These are phyloP conservation scores for Falco columbarius DNA, from an alignment of 2,797 vertebrate genomes.

Conservation along the genomic window DNA sequence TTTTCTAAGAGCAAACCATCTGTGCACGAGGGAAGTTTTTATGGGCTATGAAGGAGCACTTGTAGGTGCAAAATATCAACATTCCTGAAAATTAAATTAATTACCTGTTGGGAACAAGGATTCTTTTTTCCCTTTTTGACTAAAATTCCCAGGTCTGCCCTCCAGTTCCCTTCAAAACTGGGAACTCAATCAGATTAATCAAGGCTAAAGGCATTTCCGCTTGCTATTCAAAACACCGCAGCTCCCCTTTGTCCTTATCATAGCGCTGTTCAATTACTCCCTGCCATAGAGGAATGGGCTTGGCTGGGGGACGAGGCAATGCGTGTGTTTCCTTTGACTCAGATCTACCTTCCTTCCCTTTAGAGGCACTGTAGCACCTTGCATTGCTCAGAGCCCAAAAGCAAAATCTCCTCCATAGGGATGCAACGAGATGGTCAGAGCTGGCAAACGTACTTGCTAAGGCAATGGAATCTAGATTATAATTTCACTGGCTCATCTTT, in stretches of 20 bases:
- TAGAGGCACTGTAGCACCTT: not conserved
- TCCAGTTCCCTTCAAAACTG: not conserved
- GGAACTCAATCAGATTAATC: conserved; percentile 55
- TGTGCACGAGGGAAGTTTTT: not conserved
- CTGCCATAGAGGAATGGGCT: not conserved
- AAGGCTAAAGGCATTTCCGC: conserved; percentile 49
- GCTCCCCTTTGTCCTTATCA: conserved; percentile 39
- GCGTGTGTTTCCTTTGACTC: not conserved
- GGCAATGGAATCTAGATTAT: not conserved
- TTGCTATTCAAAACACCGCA: conserved; percentile 20
- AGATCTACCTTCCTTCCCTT: not conserved
- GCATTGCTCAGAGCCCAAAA: not conserved
- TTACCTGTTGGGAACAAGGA: conserved; percentile 57
- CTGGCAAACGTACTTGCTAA: not conserved
- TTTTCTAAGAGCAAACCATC: conserved; percentile 48
- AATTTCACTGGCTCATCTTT: not conserved
- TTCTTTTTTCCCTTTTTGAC: conserved; percentile 22
- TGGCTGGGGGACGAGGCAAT: not conserved
- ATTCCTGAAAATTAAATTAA: conserved; percentile 66
- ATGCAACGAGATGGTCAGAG: not conserved
- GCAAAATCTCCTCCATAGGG: not conserved
- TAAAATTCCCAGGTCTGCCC: conserved; percentile 19
- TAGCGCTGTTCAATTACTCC: conserved; percentile 3
- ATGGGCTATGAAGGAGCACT: conserved; percentile 33
- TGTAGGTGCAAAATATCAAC: conserved; percentile 55